Base-by-base conservation (phyloP, 2,797 vertebrate species). In the Girardinus metallicus region DNA sequence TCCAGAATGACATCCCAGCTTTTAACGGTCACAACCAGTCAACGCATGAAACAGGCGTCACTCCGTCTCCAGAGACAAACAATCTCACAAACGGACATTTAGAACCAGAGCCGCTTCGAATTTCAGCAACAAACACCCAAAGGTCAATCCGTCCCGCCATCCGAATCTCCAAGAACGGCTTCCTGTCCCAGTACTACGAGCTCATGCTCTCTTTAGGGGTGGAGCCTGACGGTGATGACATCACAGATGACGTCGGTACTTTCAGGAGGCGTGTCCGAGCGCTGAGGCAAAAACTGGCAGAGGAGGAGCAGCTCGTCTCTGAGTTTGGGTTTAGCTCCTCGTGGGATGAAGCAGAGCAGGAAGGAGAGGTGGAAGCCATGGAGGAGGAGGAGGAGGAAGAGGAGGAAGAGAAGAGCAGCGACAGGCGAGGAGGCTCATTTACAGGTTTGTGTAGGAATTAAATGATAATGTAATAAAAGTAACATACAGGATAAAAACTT, bases 141-240 rank as follows among this genome's bases (percentile, higher is more conserved):
- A 8, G 70, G 21, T 41, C 39, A 44, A 57, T 1, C 12, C 77
- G 3, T 26, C 74, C 81, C 1, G 34, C 13, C 0, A 29, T 16
- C 88, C 79, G 76, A 73, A 86, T 13, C 90, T 84, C 75, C 1
- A 62, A 55, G 11, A 89, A 86, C 0, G 94, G 96, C 92, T 97
- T 99, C 85, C 95, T 98, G 79, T 95, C 96, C 16, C 96, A 96
- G 55, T 99, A 96, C 76, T 91, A 96, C 18, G 95, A 97, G 81
- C 96, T 99, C 80, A 97, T 99, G 91, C 93, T 93, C 46, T 96
- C 96, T 11, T 87, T 98, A 57, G 97, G 96, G 74, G 95, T 93
- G 49, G 96, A 96, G 76, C 81, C 94, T 0, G 87, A 94, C 77
- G 86, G 85, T 36, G 93, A 94, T 11, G 90, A 95, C 77, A 3